Evolutionary conservation across 1,140 invertebrate species (phyloP).

Genomic region (Aradophagus sp.): DNA sequence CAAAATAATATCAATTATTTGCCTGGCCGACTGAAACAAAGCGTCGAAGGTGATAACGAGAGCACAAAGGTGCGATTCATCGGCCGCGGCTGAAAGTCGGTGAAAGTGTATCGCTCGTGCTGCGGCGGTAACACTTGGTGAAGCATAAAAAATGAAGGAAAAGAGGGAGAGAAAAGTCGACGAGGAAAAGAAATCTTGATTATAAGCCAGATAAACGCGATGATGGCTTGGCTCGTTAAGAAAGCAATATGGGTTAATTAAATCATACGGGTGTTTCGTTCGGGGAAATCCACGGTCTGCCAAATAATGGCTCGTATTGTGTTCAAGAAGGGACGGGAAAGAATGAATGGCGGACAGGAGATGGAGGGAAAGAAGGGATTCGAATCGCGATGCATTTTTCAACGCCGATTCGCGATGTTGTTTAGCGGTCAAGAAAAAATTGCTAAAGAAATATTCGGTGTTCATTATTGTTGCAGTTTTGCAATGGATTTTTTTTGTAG

Average conservation of each 20-base stretch:
- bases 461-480: too few relatives aligned
- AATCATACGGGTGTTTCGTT: conserved; percentile 28
- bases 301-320: conserved; percentile 3
- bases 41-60: conserved; percentile 19
- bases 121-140: conserved; percentile 35
- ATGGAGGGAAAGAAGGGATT: too few relatives aligned
- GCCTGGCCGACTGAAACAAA: conserved; percentile 7
- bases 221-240: conserved; percentile 38
- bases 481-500: too few relatives aligned
- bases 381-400: too few relatives aligned
- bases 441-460: too few relatives aligned
- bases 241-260: conserved; percentile 54
- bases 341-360: too few relatives aligned
- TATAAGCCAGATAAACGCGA: conserved; percentile 36
- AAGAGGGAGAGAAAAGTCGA: too few relatives aligned
- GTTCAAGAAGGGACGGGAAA: too few relatives aligned
- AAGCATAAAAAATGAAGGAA: conserved; percentile 42
- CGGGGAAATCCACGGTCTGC: background rate
- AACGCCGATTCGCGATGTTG: too few relatives aligned
- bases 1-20: conserved; percentile 6
- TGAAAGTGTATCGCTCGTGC: conserved; percentile 61
- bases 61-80: conserved; percentile 22
- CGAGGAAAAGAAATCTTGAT: conserved; percentile 52
- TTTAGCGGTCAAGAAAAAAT: too few relatives aligned
- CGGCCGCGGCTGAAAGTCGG: conserved; percentile 37